Evolutionary conservation across 2,113 vertebrate genomes (phyloP), one percentile per base, ranked within the genome.

Genomic region (Marmota flaviventris): DNA sequence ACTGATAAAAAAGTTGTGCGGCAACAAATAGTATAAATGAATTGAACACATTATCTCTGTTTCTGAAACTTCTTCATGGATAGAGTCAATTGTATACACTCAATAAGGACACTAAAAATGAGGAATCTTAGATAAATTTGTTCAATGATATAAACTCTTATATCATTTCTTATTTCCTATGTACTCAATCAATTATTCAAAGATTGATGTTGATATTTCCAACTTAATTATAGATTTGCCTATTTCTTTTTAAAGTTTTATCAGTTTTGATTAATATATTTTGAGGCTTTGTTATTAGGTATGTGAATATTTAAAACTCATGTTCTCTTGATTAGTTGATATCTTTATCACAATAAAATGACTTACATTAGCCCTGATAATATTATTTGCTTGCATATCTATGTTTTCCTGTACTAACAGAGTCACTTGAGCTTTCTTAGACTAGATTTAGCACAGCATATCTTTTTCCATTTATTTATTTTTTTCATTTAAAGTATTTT

Each of bases 41-140:
- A 56, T 58, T 51, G 24, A 84, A 73, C n/a, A 53, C 14, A 51
- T 51, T 83, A 5, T 24, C n/a, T 85, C 70, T 94, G 10, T n/a
- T 92, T 96, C 75, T 39, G n/a, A 76, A 42, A 63, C 14, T 83
- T 89, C 73, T 70, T 94, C 34, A 48, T 72, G 22, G 53, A 48
- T 17, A 48, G 2, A 58, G 25, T 39, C 14, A 91, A 78, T 27
- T 34, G 4, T 45, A 5, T 22, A 63, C 63, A 45, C 37, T 61
- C 61, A 81, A n/a, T 70, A 89, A 95, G 17, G 13, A 67, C 1
- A 69, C 22, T 84, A 61, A 95, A 94, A 91, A 63, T 69, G 22
- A 63, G 8, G 25, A 56, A 39, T 73, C 42, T 88, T 78, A 73
- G 27, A 48, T 70, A 42, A 69, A 58, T 85, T 75, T 76, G 42